A percentile compares a stretch with the other conserved stretches of the same genome.
Conservation (phyloP, 2,888 invertebrate genomes). For the Cephus runcator region DNA sequence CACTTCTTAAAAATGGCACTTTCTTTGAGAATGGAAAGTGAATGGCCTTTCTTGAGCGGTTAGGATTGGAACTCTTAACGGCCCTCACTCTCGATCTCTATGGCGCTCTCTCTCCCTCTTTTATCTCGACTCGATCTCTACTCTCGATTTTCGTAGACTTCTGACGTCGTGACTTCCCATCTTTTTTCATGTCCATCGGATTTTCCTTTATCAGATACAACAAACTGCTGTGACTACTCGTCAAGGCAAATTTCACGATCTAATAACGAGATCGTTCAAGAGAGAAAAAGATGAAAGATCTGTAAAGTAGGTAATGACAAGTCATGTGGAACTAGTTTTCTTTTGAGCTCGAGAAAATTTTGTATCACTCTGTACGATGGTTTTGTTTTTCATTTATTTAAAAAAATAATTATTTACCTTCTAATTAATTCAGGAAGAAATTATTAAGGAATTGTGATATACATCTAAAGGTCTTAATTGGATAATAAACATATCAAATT, state of each 20-base stretch:
- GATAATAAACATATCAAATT: background rate
- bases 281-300: background rate
- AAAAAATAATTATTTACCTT: background rate
- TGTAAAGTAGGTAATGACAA: background rate
- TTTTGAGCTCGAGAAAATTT: background rate
- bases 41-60: conserved; percentile 29
- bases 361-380: background rate
- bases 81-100: background rate
- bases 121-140: background rate
- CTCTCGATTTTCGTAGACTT: background rate
- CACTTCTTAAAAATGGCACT: conserved; percentile 31
- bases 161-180: background rate
- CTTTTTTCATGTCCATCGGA: too few species aligned
- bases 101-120: background rate
- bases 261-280: conserved; percentile 17
- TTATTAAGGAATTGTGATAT: background rate
- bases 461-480: background rate
- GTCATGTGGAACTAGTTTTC: background rate
- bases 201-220: background rate
- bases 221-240: conserved; percentile 6
- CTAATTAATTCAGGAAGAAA: background rate
- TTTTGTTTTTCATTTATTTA: background rate
- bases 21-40: conserved; percentile 45
- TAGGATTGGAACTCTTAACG: background rate
- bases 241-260: conserved; percentile 28